Conservation (phyloP, 1,140 invertebrate genomes). For the Sinella curviseta region DNA sequence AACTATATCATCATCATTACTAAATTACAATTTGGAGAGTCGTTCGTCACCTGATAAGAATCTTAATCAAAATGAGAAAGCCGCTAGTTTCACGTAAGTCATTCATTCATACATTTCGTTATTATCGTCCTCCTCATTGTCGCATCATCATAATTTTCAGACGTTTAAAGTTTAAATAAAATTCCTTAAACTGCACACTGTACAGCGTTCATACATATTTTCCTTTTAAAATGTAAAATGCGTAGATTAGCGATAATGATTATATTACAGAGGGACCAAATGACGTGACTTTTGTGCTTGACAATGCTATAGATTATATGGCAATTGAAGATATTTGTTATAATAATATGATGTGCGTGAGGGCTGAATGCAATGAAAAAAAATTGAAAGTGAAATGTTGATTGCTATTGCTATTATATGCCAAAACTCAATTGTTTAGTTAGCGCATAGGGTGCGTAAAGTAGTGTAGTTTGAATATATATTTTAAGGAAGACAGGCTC, state of each 20-base stretch:
- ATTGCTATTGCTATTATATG: not conserved
- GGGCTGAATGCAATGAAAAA: not conserved
- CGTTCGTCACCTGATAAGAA: slow-evolving; percentile 23
- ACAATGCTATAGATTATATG: too few species aligned
- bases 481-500: not conserved
- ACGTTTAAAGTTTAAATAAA: too few species aligned
- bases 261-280: too few species aligned
- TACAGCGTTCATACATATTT: too few species aligned
- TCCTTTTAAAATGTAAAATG: too few species aligned
- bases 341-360: not conserved
- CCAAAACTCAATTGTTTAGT: not conserved
- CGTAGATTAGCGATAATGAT: too few species aligned
- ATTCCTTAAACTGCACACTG: too few species aligned
- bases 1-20: not conserved
- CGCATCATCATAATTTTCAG: not conserved
- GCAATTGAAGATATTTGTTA: not conserved
- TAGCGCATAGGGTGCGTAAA: not conserved
- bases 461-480: not conserved
- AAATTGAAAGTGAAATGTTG: not conserved
- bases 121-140: not conserved
- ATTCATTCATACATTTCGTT: slow-evolving; percentile 2
- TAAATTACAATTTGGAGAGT: slow-evolving; percentile 4
- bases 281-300: too few species aligned
- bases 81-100: slow-evolving; percentile 18
- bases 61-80: slow-evolving; percentile 26